These are phyloP conservation scores for Choloepus hoffmanni DNA, from an alignment of 2,113 vertebrate genomes.

Conservation along the genomic window DNA sequence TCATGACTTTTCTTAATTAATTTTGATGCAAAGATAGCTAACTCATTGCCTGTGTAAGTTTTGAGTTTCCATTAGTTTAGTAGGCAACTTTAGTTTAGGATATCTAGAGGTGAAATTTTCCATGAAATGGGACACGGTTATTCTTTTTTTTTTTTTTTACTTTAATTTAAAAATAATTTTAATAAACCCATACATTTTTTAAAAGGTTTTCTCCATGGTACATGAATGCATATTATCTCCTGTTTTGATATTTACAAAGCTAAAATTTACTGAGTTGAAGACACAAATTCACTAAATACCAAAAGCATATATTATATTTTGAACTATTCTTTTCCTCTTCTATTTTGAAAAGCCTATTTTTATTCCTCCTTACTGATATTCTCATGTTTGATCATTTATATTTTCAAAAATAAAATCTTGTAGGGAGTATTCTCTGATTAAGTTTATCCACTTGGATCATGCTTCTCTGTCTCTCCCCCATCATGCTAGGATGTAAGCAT, in stretches of 20 bases:
- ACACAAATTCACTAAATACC: background rate
- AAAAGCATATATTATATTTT: background rate
- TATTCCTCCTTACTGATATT: background rate
- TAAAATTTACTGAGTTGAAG: background rate
- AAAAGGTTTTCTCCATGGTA: background rate
- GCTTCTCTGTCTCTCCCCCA: background rate
- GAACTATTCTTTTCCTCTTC: background rate
- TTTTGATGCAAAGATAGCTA: slow-evolving; percentile 11
- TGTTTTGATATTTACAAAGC: background rate
- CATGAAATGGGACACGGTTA: background rate
- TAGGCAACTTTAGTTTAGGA: background rate
- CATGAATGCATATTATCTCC: accelerated
- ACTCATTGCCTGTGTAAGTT: background rate
- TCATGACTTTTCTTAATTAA: background rate
- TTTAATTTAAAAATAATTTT: slow-evolving; percentile 51
- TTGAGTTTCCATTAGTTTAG: background rate
- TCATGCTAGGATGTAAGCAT: background rate
- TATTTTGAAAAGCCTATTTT: slow-evolving; percentile 3
- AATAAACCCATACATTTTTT: background rate
- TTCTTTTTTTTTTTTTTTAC: background rate
- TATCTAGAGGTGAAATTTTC: background rate
- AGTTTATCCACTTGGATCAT: background rate
- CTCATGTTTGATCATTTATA: background rate
- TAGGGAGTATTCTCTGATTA: background rate
- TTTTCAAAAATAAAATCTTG: background rate